Percentiles rank a stretch among this genome's conserved stretches.
phyloP scores from a whole-genome alignment of 2,888 invertebrate genomes.

The Drosophila pseudotakahashii region DNA sequence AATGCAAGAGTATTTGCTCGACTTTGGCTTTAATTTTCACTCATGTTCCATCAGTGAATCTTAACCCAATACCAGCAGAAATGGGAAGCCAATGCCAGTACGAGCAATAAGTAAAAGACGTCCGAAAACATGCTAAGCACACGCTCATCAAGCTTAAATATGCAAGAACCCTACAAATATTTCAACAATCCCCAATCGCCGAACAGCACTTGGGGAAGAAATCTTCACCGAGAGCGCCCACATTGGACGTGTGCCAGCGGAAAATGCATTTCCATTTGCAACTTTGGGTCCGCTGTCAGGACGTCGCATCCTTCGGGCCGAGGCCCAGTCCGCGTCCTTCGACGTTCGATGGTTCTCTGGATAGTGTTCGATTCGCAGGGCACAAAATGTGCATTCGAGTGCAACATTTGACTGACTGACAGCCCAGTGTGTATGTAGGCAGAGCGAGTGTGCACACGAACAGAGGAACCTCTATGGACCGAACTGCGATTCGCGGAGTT shows the following conservation, averaged over 20 bases:
- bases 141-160: slow-evolving; percentile 26
- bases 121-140: slow-evolving; percentile 26
- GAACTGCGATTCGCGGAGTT: background rate
- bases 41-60: background rate
- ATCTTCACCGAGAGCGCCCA: slow-evolving; percentile 25
- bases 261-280: slow-evolving; percentile 46
- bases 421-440: slow-evolving; percentile 16
- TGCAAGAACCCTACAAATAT: slow-evolving; percentile 21
- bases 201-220: slow-evolving; percentile 20
- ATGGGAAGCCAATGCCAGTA: slow-evolving; percentile 24
- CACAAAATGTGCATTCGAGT: slow-evolving; percentile 67
- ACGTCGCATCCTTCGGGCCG: slow-evolving; percentile 27
- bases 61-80: background rate
- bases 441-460: slow-evolving; percentile 6
- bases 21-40: background rate
- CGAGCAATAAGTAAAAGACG: background rate
- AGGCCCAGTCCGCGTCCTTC: slow-evolving; percentile 8
- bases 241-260: slow-evolving; percentile 42
- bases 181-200: slow-evolving; percentile 19
- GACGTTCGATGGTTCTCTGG: slow-evolving; percentile 22
- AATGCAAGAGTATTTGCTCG: no score
- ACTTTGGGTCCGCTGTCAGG: slow-evolving; percentile 33
- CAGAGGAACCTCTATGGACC: slow-evolving; percentile 2
- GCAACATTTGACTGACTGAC: slow-evolving; percentile 66
- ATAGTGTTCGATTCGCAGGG: slow-evolving; percentile 51